Evolutionary conservation across 2,888 invertebrate genomes (phyloP).

Genomic region (Magallana nippona): DNA sequence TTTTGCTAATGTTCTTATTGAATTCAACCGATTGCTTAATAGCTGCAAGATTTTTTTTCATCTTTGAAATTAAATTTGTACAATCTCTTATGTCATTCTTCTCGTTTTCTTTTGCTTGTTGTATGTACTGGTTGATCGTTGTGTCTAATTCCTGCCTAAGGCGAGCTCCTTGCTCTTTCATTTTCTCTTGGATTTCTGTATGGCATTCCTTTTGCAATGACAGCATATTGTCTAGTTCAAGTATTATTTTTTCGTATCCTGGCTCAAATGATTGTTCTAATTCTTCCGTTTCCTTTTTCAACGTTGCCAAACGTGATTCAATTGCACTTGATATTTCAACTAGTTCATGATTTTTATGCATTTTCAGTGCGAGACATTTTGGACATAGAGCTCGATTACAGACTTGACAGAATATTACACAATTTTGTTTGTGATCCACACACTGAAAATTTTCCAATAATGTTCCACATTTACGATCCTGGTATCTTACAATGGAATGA

Average conservation of each 20-base stretch:
- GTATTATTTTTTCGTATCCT: background rate
- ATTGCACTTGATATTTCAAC: background rate
- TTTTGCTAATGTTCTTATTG: background rate
- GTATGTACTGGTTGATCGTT: background rate
- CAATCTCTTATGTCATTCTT: background rate
- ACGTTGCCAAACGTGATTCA: background rate
- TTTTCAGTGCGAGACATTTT: slow-evolving; percentile 4
- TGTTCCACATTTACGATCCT: background rate
- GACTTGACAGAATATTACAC: background rate
- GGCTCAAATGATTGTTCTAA: background rate
- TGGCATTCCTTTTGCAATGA: background rate
- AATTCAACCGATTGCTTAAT: background rate
- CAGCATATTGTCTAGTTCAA: background rate
- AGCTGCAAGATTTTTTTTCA: background rate
- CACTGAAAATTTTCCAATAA: background rate
- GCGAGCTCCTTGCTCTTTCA: background rate
- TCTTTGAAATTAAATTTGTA: background rate
- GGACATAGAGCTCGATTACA: background rate
- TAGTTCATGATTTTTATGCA: background rate
- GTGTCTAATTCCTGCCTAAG: background rate
- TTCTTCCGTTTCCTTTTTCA: slow-evolving; percentile 1
- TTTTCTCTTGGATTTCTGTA: background rate
- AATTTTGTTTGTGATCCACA: background rate
- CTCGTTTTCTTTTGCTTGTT: background rate
- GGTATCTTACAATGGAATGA: background rate